Base-by-base conservation (phyloP, 2,888 invertebrate genomes). In the Anthoptus insignis region DNA sequence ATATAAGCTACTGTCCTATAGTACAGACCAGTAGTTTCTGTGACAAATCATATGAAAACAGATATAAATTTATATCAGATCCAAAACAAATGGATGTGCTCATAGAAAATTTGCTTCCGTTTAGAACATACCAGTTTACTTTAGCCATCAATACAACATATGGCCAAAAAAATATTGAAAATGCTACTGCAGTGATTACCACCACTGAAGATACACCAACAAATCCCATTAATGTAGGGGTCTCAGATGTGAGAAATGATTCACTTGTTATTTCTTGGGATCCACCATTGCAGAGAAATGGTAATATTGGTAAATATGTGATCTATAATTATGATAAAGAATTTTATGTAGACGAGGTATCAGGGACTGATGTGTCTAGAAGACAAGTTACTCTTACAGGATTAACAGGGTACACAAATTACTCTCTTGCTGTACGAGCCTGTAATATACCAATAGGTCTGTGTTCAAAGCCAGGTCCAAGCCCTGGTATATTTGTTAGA, bases 1-100 rank as follows among this genome's bases (percentile, higher is more conserved):
- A 94, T 58, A 95, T 98, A 60, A 95, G 95, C 58, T 98, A 97
- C 78, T 98, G 98, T 76, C 95, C 95, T 58, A 89, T 93, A 27
- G 87, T 94, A 22, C 91, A 94, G 3, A 91, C 93, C 27, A 91
- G 93, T 69, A 87, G 85, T 66, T 86, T 86, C 27, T 96, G 96
- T 85, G 94, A 94, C 76, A 93, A 92, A 56, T 81, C 88, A 39
- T 82, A 80, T 70, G 77, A 79, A 66, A 79, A 88, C 71, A 79
- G 78, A 67, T 79, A 86, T 87, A 66, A 91, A 88, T 76, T 87
- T 75, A 79, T 93, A 61, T 67, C 80, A 64, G 73, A 95, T 75
- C 88, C 94, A 0, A 89, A 88, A 64, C 89, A 91, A 54, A 94
- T 88, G 73, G 86, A 93, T 72, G 94, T 94, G 27, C 94, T 89